Conservation (phyloP, 2,888 invertebrate species). For the Priocnemis perturbator region DNA sequence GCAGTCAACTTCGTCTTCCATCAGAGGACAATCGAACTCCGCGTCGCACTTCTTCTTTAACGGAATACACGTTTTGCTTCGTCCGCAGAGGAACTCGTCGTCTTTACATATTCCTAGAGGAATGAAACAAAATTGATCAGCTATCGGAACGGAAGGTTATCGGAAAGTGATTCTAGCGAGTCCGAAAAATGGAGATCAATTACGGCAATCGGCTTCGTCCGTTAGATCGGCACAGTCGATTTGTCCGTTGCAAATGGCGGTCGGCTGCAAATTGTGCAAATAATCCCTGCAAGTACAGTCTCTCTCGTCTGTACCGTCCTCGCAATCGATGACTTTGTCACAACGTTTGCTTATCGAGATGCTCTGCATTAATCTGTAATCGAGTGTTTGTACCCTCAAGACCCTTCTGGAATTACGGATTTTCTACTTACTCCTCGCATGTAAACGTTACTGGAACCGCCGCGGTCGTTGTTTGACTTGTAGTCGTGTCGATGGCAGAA, state of each 20-base stretch:
- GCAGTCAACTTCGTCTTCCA: slow-evolving; percentile 88
- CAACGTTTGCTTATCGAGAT: slow-evolving; percentile 81
- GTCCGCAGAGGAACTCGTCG: slow-evolving; percentile 80
- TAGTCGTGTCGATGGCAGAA: neutral
- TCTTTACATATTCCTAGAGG: slow-evolving; percentile 74
- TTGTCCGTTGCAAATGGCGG: slow-evolving; percentile 85
- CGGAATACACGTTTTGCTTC: slow-evolving; percentile 81
- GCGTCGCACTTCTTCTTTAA: slow-evolving; percentile 81
- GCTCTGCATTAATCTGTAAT: slow-evolving; percentile 81
- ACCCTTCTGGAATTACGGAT: neutral
- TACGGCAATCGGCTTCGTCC: slow-evolving; percentile 86
- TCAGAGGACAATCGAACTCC: slow-evolving; percentile 80
- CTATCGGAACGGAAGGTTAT: neutral
- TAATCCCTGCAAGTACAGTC: slow-evolving; percentile 85
- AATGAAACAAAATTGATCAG: too few species aligned
- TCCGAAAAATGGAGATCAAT: slow-evolving; percentile 43
- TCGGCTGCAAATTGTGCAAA: slow-evolving; percentile 76
- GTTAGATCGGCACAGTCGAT: slow-evolving; percentile 85
- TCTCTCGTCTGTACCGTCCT: slow-evolving; percentile 88
- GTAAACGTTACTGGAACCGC: neutral
- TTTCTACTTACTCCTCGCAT: neutral
- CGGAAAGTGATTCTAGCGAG: neutral
- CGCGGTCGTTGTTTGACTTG: neutral
- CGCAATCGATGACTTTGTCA: slow-evolving; percentile 84
- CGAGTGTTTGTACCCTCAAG: neutral